Evolutionary conservation across 2,113 vertebrate genomes (phyloP), one percentile per base, ranked within the genome.

Genomic region (Azemiops feae): DNA sequence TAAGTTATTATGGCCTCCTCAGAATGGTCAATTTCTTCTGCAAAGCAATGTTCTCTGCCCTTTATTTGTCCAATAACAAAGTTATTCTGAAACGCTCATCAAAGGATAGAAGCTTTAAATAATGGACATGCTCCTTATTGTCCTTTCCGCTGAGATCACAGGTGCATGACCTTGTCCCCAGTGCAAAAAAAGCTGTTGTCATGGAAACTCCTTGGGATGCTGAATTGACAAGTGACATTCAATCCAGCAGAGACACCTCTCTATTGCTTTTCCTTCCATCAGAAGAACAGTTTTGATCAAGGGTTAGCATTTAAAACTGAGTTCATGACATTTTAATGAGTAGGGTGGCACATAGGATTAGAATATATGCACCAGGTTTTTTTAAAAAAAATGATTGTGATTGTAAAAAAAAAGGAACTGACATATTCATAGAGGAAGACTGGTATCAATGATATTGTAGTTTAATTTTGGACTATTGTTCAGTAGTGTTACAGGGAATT

Each of bases 181-280:
- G 88, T 22, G 94, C 94, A 96, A 95, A 96, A 50, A 95, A 97
- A 94, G 69, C 93, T 54, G 96, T 97, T 96, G 95, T 96, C 96
- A 97, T 97, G 95, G 97, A 95, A 97, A 98, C 96, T 91, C 96
- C 69, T 50, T 91, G 89, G 69, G 95, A 97, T 96, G 96, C 96
- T 96, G 97, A 95, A 95, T 92, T 96, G 95, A 97, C 96, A 97
- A 97, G 96, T 97, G 97, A 97, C 97, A 97, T 97, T 97, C 96
- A 98, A 97, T 97, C 95, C 96, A 94, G 95, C 95, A 97, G 96
- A 96, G 96, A 97, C 96, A 93, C 91, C 95, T 96, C 94, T 93
- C 93, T 81, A 94, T 89, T 88, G 60, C 91, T 95, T 91, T 64
- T 81, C 93, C 93, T 39, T 60, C 52, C 93, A 81, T 16, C 74